Evolutionary conservation across 2,113 vertebrate species (phyloP).

Genomic region (Rhinolophus sinicus): DNA sequence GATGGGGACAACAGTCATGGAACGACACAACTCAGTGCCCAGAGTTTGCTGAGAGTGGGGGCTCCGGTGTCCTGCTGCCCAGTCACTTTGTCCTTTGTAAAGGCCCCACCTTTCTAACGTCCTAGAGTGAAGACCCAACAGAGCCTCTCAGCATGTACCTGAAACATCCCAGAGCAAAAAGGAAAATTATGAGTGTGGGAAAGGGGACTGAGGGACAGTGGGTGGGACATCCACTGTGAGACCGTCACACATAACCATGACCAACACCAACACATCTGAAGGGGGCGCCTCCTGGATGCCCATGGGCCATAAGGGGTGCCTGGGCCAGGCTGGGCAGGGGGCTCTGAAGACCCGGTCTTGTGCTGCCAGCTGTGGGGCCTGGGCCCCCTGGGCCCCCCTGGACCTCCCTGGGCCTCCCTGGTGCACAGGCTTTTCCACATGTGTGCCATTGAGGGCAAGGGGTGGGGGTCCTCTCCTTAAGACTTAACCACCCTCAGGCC

Average conservation of each 20-base stretch:
- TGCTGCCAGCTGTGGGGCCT: rapidly evolving
- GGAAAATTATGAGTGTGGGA: rapidly evolving
- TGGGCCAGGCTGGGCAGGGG: not conserved
- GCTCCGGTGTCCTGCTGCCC: not conserved
- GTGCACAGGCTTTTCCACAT: not conserved
- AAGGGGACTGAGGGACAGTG: not conserved
- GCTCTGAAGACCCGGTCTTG: rapidly evolving
- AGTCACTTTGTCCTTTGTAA: not conserved
- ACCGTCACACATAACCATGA: too few species aligned
- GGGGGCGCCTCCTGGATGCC: not conserved
- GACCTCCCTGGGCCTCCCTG: too few species aligned
- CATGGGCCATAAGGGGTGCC: rapidly evolving
- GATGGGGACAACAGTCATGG: rapidly evolving
- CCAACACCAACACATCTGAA: rapidly evolving
- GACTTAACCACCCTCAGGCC: not conserved
- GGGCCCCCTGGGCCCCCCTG: not conserved
- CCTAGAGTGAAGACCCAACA: rapidly evolving
- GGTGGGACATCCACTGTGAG: not conserved
- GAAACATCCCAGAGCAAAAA: rapidly evolving
- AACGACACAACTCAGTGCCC: rapidly evolving
- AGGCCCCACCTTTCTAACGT: too few species aligned
- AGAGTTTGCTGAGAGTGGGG: rapidly evolving
- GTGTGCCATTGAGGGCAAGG: rapidly evolving
- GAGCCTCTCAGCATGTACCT: rapidly evolving
- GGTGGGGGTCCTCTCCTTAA: rapidly evolving